Conservation (phyloP, 2,113 vertebrate genomes). For the Gymnocephalus cernua region DNA sequence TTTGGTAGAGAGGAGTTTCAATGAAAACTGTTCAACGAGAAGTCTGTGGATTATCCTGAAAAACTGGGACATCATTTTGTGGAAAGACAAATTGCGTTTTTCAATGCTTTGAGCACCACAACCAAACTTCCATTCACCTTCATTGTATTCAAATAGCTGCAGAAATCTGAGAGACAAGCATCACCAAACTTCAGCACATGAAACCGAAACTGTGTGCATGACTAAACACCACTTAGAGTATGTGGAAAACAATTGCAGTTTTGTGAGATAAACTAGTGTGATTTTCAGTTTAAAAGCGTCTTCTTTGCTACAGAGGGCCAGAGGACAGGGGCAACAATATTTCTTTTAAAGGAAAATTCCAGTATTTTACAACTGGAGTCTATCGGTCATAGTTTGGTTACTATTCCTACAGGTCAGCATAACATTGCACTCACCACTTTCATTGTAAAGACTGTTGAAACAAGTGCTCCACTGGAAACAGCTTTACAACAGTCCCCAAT, state of each 20-base stretch:
- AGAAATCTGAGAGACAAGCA: conserved; percentile 7
- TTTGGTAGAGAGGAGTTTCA: background rate
- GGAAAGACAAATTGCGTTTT: background rate
- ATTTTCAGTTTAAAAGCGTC: background rate
- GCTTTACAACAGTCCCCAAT: conserved; percentile 19
- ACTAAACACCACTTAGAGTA: background rate
- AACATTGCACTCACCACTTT: conserved; percentile 29
- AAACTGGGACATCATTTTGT: background rate
- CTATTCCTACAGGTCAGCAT: conserved; percentile 7
- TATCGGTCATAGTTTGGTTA: conserved; percentile 23
- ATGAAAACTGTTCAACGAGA: background rate
- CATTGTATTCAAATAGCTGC: background rate
- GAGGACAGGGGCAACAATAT: background rate
- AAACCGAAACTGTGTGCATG: background rate
- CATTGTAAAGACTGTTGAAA: conserved; percentile 37
- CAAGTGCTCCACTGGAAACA: conserved; percentile 33
- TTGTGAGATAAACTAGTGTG: background rate
- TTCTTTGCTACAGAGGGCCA: background rate
- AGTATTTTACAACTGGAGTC: conserved; percentile 34
- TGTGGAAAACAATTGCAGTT: background rate
- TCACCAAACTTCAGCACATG: conserved; percentile 12
- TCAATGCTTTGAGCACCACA: background rate
- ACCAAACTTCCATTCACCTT: background rate
- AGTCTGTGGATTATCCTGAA: background rate
- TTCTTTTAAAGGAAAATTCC: conserved; percentile 9